phyloP scores from a whole-genome alignment of 2,113 vertebrate genomes.

The Amphilophus citrinellus region DNA sequence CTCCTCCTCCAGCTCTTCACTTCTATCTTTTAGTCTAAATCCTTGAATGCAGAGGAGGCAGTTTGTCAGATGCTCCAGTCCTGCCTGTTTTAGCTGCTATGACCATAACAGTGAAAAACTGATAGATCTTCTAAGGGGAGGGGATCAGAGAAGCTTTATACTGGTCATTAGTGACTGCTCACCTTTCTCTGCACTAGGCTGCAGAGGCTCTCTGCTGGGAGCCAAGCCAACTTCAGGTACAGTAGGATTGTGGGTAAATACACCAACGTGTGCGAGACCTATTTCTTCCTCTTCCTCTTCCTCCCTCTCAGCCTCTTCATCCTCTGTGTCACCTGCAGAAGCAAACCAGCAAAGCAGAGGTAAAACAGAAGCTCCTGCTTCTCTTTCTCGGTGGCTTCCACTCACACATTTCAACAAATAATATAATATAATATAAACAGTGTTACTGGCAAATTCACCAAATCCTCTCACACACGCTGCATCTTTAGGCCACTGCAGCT shows the following conservation, averaged over 20 bases:
- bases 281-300: slow-evolving; percentile 35
- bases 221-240: slow-evolving; percentile 60
- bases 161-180: slow-evolving; percentile 1
- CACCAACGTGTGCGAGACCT: not conserved
- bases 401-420: not conserved
- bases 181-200: slow-evolving; percentile 68
- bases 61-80: not conserved
- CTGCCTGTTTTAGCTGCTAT: not conserved
- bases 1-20: slow-evolving; percentile 28
- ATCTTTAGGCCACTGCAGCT: not conserved
- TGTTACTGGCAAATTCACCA: not conserved
- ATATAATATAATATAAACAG: not conserved
- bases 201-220: slow-evolving; percentile 74
- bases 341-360: not conserved
- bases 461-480: not conserved
- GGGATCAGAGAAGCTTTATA: not conserved
- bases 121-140: not conserved
- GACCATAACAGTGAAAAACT: not conserved
- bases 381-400: not conserved
- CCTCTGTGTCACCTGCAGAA: slow-evolving; percentile 32
- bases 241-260: slow-evolving; percentile 69
- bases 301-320: slow-evolving; percentile 32
- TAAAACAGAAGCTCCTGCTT: not conserved
- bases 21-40: slow-evolving; percentile 5
- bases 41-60: not conserved